Evolutionary conservation across 2,113 vertebrate species (phyloP).

Genomic region (Anser cygnoides): DNA sequence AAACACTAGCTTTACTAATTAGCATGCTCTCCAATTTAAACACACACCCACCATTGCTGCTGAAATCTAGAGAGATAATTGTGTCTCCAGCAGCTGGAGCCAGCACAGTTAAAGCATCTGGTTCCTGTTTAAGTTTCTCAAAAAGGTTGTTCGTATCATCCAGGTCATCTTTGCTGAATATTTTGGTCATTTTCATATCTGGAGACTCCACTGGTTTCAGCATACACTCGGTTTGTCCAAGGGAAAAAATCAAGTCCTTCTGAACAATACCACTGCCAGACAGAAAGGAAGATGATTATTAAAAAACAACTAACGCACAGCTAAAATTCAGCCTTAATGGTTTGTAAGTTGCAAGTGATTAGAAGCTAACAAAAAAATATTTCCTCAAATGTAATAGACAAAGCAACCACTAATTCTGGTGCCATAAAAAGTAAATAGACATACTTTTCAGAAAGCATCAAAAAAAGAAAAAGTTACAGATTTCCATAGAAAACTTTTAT

Average conservation of each 20-base stretch:
- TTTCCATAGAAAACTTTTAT: neutral
- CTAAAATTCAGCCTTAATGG: neutral
- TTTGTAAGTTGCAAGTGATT: neutral
- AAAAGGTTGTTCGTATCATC: conserved; percentile 82
- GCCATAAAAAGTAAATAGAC: neutral
- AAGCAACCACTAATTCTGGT: neutral
- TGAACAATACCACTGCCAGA: conserved; percentile 90
- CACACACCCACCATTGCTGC: conserved; percentile 83
- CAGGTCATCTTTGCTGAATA: conserved; percentile 79
- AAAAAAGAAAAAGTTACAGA: neutral
- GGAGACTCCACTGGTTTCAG: conserved; percentile 79
- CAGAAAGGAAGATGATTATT: neutral
- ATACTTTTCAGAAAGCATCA: neutral
- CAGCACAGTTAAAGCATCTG: conserved; percentile 90
- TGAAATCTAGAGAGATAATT: conserved; percentile 91
- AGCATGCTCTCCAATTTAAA: conserved; percentile 15
- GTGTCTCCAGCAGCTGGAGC: conserved; percentile 94
- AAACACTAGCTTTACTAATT: conserved; percentile 1
- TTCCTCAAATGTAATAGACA: neutral
- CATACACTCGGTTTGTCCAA: conserved; percentile 90
- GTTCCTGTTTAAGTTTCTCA: conserved; percentile 90
- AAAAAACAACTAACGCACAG: neutral
- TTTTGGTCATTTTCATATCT: conserved; percentile 83
- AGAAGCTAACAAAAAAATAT: neutral
- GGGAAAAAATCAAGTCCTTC: conserved; percentile 90